Evolutionary conservation across 2,113 vertebrate genomes (phyloP).

Genomic region (Atrichornis clamosus): DNA sequence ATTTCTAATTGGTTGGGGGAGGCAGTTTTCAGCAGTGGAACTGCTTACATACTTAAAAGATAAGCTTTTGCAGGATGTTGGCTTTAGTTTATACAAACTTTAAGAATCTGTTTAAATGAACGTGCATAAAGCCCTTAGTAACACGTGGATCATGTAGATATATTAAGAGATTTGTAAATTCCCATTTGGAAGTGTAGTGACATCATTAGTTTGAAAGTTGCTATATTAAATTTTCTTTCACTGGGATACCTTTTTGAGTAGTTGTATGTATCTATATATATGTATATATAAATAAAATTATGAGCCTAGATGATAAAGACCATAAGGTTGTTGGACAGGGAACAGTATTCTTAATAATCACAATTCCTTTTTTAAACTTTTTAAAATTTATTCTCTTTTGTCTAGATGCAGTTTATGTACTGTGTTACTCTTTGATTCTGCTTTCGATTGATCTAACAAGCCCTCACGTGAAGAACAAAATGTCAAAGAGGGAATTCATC

Average conservation of each 20-base stretch:
- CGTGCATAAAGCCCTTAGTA: neutral
- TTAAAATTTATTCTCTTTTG: conserved; percentile 7
- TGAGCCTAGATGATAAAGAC: neutral
- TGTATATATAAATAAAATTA: neutral
- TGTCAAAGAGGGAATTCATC: conserved; percentile 99
- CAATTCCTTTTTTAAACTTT: neutral
- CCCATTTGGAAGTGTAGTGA: neutral
- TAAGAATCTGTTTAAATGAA: neutral
- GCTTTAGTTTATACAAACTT: neutral
- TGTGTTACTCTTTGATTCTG: conserved; percentile 98
- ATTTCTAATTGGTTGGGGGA: neutral
- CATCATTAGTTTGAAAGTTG: neutral
- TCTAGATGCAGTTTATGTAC: conserved; percentile 94
- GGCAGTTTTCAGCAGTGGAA: neutral
- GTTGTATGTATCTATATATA: neutral
- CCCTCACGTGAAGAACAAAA: conserved; percentile 99
- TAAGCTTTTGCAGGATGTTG: neutral
- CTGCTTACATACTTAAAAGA: neutral
- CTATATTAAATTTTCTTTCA: neutral
- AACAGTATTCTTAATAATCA: neutral
- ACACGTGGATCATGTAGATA: neutral
- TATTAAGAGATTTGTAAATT: neutral
- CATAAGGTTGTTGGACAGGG: neutral
- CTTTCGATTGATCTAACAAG: conserved; percentile 97
- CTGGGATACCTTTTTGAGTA: neutral